Evolutionary conservation across 2,888 invertebrate genomes (phyloP), one percentile per base, ranked within the genome.

Genomic region (Drosophila vallismaia): DNA sequence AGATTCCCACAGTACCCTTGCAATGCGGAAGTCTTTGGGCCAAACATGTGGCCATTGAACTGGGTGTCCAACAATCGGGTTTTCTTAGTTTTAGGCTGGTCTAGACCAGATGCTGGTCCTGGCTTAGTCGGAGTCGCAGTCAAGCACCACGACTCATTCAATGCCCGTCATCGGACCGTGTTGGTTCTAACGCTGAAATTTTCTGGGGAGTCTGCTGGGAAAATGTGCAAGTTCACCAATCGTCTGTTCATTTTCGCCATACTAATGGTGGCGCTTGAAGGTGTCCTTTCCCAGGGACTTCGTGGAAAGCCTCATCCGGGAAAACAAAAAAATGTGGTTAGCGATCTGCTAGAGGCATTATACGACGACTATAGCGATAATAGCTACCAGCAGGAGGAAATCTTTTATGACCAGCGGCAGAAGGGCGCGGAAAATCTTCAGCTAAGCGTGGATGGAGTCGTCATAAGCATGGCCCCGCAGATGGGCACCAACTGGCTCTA

Each of bases 381-480:
- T 56, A 79, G 75, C 14, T 83, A 70, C 62, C 82, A 91, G 71
- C 88, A 91, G 63, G 91, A 92, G 71, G 90, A 91, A 51, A 74
- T 92, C 24, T 92, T 92, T 73, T 94, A 94, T 89, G 96, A 96
- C 90, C 95, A 96, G 88, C 92, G 96, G 6, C 96, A 96, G 89
- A 96, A 96, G 88, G 96, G 96, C 1, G 92, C 94, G 0, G 95
- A 95, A 80, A 96, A 96, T 92, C 93, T 94, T 74, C 93, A 95
- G 14, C 91, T 96, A 8, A 94, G 94, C 87, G 92, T 96, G 14
- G 89, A 91, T 79, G 91, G 91, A 1, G 88, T 91, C 45, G 74
- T 90, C 46, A 83, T 91, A 54, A 90, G 84, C 8, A 33, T 89
- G 44, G 36, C 68, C 6, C 64, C 64, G 5, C 68, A 67, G 55